Evolutionary conservation across 2,113 vertebrate genomes (phyloP), one percentile per base, ranked within the genome.

Genomic region (Scophthalmus maximus): DNA sequence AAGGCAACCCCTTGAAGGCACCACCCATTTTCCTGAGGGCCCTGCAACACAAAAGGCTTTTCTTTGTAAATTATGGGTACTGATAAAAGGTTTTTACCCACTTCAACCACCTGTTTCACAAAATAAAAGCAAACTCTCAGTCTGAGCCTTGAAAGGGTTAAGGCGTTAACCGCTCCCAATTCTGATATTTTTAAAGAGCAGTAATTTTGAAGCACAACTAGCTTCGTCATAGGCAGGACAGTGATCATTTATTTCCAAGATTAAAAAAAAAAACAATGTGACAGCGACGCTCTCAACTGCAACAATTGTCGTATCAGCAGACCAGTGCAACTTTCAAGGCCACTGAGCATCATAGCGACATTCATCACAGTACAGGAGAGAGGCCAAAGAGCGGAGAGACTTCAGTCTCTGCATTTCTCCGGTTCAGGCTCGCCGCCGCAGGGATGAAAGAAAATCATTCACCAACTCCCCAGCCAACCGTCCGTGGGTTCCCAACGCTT

Each of bases 381-480:
- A 46, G 42, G 14, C 25, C 55, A 29, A 59, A 78, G 29, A 50
- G 51, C 46, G 7, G 61, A 50, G 34, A 72, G 60, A 52, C 64
- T 15, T 56, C 46, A 62, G 55, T 26, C 44, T 34, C 44, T 34
- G 23, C 11, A 23, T 47, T 34, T 27, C 62, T 65, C 61, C 66
- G 17, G 22, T n/a, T 61, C 29, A 11, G 36, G 32, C 69, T 64
- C 23, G 0, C 10, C 56, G 64, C 61, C 65, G 36, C 15, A 25
- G 52, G 44, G 56, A 70, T 77, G 30, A 73, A 83, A 76, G 72
- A 75, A 58, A 72, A 68, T 61, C 68, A 56, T 79, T 87, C 69
- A 79, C 23, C 50, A 62, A 57, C 46, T 70, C 67, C 32, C 26
- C 68, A 47, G 72, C 30, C 62, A n/a, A n/a, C n/a, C 74, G n/a